A percentile compares a stretch with the other conserved stretches of the same genome.
These are phyloP conservation scores for Pachyrhynchus sulphureomaculatus DNA, from an alignment of 1,140 invertebrate genomes.

Conservation along the genomic window DNA sequence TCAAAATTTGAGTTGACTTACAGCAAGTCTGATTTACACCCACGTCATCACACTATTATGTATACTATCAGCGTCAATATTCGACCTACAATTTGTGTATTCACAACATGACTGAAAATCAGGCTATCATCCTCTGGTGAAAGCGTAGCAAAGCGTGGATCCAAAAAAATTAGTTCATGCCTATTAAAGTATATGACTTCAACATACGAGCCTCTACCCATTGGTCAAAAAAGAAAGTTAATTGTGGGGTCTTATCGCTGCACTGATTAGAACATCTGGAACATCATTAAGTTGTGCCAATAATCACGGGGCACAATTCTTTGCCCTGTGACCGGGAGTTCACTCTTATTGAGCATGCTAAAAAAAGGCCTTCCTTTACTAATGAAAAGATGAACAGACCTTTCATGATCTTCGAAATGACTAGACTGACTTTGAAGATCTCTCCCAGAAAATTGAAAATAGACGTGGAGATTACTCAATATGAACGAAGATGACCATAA, in stretches of 20 bases:
- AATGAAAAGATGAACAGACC: not conserved
- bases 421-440: too few species aligned
- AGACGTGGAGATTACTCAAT: too few species aligned
- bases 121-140: conserved; percentile 17
- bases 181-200: conserved; percentile 4
- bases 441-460: too few species aligned
- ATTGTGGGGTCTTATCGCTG: conserved; percentile 18
- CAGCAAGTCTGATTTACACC: conserved; percentile 23
- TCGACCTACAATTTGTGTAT: conserved; percentile 14
- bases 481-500: too few species aligned
- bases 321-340: conserved; percentile 2
- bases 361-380: conserved; percentile 1
- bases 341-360: not conserved
- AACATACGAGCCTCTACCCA: not conserved
- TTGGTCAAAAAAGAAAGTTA: conserved; percentile 5
- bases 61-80: conserved; percentile 16
- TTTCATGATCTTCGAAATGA: too few species aligned
- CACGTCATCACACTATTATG: not conserved
- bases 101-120: conserved; percentile 1
- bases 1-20: conserved; percentile 9
- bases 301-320: too few species aligned
- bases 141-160: conserved; percentile 12
- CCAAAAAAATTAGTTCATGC: conserved; percentile 10
- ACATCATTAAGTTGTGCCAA: not conserved
- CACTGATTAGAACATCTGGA: conserved; percentile 1